Conservation (phyloP, 2,797 vertebrate genomes). For the Furcifer pardalis region DNA sequence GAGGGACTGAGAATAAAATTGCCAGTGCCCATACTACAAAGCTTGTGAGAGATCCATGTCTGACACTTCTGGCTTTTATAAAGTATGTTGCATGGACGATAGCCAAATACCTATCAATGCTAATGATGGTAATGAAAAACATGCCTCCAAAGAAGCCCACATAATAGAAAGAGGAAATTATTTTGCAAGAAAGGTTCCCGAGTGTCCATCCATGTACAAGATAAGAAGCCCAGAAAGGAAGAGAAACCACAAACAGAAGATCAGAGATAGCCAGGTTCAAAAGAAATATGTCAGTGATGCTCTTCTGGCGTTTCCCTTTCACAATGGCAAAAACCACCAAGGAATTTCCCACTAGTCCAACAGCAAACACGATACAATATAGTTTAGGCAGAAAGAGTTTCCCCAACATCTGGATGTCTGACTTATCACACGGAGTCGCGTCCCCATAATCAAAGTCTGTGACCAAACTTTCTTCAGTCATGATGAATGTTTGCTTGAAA, state of each 20-base stretch:
- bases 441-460: constrained; percentile 57
- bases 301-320: constrained; percentile 76
- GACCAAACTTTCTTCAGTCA: constrained; percentile 44
- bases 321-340: constrained; percentile 84
- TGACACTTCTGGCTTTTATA: constrained; percentile 77
- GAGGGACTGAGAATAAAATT: constrained; percentile 84
- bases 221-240: constrained; percentile 89
- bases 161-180: constrained; percentile 81
- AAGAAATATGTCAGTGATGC: constrained; percentile 89
- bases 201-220: constrained; percentile 76
- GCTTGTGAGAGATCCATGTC: constrained; percentile 78
- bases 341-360: constrained; percentile 85
- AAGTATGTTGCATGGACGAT: constrained; percentile 87
- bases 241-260: constrained; percentile 84
- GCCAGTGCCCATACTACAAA: constrained; percentile 78
- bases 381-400: constrained; percentile 77
- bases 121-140: constrained; percentile 90
- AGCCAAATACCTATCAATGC: constrained; percentile 88
- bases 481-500: constrained; percentile 46
- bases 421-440: constrained; percentile 53
- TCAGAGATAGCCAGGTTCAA: constrained; percentile 90
- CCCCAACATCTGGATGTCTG: constrained; percentile 58
- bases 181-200: constrained; percentile 78
- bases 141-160: constrained; percentile 87
- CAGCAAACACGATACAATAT: constrained; percentile 80